A percentile compares a stretch with the other conserved stretches of the same genome.
Conservation (phyloP, 2,888 invertebrate genomes). For the Harpalus rubripes region DNA sequence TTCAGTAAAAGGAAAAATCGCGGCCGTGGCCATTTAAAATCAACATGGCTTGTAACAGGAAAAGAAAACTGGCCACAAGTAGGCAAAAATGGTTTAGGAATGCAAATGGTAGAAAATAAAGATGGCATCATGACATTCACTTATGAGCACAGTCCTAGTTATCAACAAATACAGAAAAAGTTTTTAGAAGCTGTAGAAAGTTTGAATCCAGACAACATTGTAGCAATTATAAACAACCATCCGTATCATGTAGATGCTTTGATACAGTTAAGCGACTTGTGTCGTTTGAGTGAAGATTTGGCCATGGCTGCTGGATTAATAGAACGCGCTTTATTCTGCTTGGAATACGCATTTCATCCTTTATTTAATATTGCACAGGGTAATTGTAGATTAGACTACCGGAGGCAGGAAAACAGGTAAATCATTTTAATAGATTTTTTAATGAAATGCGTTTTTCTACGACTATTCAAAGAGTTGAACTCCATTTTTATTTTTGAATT, state of each 20-base stretch:
- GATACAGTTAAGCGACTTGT: conserved; percentile 89
- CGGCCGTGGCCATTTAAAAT: conserved; percentile 80
- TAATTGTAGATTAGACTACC: conserved; percentile 87
- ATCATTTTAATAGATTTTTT: conserved; percentile 6
- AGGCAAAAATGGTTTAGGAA: conserved; percentile 85
- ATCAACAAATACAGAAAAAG: conserved; percentile 86
- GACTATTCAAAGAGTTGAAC: too few species aligned
- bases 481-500: too few species aligned
- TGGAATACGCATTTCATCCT: conserved; percentile 90
- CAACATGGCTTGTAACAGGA: conserved; percentile 84
- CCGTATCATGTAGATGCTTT: conserved; percentile 90
- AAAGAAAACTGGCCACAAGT: conserved; percentile 87
- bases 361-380: conserved; percentile 88
- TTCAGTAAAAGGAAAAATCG: conserved; percentile 81
- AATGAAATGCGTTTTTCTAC: too few species aligned
- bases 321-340: conserved; percentile 87
- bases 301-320: conserved; percentile 89
- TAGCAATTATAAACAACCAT: conserved; percentile 85
- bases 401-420: conserved; percentile 88
- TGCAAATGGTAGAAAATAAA: conserved; percentile 82
- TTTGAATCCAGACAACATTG: conserved; percentile 87
- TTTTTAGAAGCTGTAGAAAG: conserved; percentile 90
- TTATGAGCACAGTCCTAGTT: conserved; percentile 87
- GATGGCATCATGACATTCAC: conserved; percentile 83
- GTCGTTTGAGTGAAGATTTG: conserved; percentile 87